Evolutionary conservation across 2,888 invertebrate species (phyloP).

Genomic region (Clunio marinus): DNA sequence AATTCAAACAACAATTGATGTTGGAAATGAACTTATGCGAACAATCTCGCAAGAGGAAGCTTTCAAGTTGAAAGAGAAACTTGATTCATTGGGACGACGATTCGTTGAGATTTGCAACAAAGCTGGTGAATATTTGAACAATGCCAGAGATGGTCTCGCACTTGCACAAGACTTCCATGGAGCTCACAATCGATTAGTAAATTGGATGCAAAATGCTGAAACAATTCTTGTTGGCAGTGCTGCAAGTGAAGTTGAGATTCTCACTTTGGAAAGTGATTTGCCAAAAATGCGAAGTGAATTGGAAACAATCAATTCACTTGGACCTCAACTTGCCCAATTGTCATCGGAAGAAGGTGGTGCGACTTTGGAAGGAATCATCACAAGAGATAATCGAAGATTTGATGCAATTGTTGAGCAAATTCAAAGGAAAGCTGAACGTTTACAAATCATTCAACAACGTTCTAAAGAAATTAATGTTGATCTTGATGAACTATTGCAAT

Average conservation of each 20-base stretch:
- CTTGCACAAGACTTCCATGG: conserved; percentile 91
- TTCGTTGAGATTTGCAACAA: conserved; percentile 81
- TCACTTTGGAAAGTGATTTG: conserved; percentile 78
- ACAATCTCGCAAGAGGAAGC: conserved; percentile 94
- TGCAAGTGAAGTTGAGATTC: conserved; percentile 79
- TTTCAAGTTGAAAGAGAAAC: conserved; percentile 84
- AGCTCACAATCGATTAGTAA: conserved; percentile 78
- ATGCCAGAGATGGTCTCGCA: conserved; percentile 85
- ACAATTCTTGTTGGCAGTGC: conserved; percentile 81
- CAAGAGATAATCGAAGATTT: conserved; percentile 87
- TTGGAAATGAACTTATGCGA: conserved; percentile 89
- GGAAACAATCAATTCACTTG: conserved; percentile 82
- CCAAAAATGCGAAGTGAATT: conserved; percentile 81
- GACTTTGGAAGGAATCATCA: conserved; percentile 89
- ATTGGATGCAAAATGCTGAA: conserved; percentile 94
- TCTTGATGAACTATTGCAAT: conserved; percentile 91
- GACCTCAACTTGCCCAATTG: conserved; percentile 85
- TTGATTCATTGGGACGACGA: conserved; percentile 82
- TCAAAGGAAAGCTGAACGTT: conserved; percentile 87
- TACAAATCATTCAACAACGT: conserved; percentile 84
- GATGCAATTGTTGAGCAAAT: conserved; percentile 94
- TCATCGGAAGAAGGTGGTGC: conserved; percentile 94
- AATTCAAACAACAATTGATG: conserved; percentile 84
- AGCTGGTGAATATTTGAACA: conserved; percentile 75
- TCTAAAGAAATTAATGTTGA: conserved; percentile 87